phyloP scores from a whole-genome alignment of 2,113 vertebrate species.

The Oryzias javanicus region DNA sequence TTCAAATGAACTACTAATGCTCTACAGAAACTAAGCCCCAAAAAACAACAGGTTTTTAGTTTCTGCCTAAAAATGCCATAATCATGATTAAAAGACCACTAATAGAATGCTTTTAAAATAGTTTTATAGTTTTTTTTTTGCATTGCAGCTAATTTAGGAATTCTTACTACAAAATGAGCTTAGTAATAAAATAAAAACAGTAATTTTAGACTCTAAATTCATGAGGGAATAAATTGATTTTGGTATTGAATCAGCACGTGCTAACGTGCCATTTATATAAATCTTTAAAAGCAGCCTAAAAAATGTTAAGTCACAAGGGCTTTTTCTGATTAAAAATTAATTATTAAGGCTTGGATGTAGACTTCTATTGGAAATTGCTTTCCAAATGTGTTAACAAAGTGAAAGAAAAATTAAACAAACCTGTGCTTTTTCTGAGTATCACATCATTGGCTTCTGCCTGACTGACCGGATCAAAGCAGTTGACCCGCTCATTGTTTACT shows the following conservation, averaged over 20 bases:
- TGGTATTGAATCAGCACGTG: neutral
- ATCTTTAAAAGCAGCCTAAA: no score
- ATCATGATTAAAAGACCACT: no score
- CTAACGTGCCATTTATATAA: neutral
- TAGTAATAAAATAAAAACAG: neutral
- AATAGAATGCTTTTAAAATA: no score
- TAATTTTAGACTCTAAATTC: neutral
- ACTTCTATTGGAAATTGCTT: slow-evolving; percentile 29
- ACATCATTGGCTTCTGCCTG: slow-evolving; percentile 31
- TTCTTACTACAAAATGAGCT: no score
- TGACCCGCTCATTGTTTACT: slow-evolving; percentile 34
- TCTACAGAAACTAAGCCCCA: no score
- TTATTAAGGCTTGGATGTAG: neutral
- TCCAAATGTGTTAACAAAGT: slow-evolving; percentile 17
- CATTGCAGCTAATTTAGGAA: no score
- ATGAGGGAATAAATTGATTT: neutral
- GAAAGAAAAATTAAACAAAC: slow-evolving; percentile 22
- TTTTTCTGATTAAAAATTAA: no score
- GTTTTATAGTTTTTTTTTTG: no score
- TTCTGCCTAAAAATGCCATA: no score
- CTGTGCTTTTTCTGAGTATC: slow-evolving; percentile 33
- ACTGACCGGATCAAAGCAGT: slow-evolving; percentile 45
- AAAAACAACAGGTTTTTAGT: no score
- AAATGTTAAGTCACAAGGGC: no score
- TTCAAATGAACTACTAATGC: no score